Evolutionary conservation across 2,888 invertebrate genomes (phyloP), one percentile per base, ranked within the genome.

Genomic region (Eristalis tenax): DNA sequence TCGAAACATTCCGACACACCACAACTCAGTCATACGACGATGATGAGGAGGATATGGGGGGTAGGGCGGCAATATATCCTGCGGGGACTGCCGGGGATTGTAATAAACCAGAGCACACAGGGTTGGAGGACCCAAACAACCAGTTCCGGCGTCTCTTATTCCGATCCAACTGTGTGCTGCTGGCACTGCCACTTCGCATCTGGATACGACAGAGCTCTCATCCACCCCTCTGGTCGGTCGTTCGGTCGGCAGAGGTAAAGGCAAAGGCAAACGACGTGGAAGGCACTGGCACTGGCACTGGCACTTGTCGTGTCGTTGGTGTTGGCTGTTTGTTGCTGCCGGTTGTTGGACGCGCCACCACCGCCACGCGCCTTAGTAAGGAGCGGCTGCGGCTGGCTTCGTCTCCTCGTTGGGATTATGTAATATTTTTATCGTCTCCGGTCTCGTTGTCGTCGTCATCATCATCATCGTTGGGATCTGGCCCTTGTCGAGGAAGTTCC

Each of bases 381-480:
- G 38, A 38, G 66, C 15, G 10, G 56, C 35, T 56, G 66, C 57
- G 69, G 83, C 79, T 83, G 83, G 80, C 61, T 87, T 80, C 80
- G 73, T 68, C 80, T 79, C 57, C 74, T 87, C 83, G 59, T 64
- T 57, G 18, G 75, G 83, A 83, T 87, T 87, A 87, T 87, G 87
- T 87, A 83, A 87, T 87, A 83, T 80, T 87, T 77, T 87, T 83
- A 80, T 80, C 71, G 75, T 87, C 50, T 18, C 50, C 50, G 50
- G 50, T 50, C 50, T 50, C 79, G 79, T 87, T 73, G 83, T 69
- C 68, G 78, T 87, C 76, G 83, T 73, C 64, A 63, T 83, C 78
- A 78, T 86, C 70, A 77, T 82, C 81, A 81, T 85, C 81, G 80
- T 81, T 82, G 28, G 74, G 85, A 68, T 79, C 64, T 64, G 65